Evolutionary conservation across 2,113 vertebrate species (phyloP).

Genomic region (Calcarius ornatus): DNA sequence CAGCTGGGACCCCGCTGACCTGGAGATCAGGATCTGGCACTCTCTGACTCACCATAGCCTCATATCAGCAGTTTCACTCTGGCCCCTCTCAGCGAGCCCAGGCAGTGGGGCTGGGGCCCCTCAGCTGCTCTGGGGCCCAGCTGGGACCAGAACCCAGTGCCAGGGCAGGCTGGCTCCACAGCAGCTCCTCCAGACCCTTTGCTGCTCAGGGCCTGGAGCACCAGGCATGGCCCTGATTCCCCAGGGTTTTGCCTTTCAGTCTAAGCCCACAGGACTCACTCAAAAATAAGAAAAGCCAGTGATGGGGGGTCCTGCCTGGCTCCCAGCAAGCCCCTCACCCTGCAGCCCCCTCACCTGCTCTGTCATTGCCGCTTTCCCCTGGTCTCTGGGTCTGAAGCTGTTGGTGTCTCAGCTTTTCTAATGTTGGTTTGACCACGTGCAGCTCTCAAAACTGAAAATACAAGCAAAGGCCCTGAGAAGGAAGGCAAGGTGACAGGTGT

Average conservation of each 20-base stretch:
- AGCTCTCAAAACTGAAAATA: neutral
- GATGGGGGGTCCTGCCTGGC: fast-evolving
- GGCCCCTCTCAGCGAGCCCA: fast-evolving
- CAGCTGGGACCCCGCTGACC: fast-evolving
- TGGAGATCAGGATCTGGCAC: fast-evolving
- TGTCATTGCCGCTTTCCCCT: neutral
- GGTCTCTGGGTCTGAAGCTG: fast-evolving
- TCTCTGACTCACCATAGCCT: neutral
- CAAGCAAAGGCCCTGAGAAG: neutral
- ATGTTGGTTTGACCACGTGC: constrained; percentile 12
- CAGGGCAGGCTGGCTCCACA: fast-evolving
- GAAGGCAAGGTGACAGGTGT: neutral
- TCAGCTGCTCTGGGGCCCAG: fast-evolving
- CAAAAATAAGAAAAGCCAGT: neutral
- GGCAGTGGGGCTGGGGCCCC: fast-evolving
- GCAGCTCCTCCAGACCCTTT: neutral
- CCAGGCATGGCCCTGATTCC: fast-evolving
- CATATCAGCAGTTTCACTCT: fast-evolving
- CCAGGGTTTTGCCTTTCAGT: neutral
- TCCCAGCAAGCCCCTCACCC: neutral
- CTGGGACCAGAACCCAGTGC: neutral
- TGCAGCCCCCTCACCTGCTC: constrained; percentile 7
- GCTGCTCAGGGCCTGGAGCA: neutral
- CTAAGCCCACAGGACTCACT: neutral
- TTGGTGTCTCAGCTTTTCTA: fast-evolving